Evolutionary conservation across 2,888 invertebrate species (phyloP).

Genomic region (Sturmia bella): DNA sequence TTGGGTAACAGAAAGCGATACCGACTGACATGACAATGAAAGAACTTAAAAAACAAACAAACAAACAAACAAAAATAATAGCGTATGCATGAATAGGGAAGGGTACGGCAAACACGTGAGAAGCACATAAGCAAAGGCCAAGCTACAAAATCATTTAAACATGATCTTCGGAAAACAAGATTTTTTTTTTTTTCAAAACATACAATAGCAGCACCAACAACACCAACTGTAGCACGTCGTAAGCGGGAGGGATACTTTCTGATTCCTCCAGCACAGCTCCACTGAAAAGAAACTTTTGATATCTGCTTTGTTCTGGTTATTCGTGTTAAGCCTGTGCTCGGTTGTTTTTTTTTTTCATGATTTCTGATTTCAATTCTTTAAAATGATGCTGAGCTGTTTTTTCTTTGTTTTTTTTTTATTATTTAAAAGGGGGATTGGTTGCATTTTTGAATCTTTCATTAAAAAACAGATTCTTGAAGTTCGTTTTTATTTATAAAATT

Average conservation of each 20-base stretch:
- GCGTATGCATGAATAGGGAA: constrained; percentile 16
- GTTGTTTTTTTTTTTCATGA: constrained; percentile 3
- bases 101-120: constrained; percentile 58
- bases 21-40: constrained; percentile 46
- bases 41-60: constrained; percentile 8
- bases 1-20: not conserved
- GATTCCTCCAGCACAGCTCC: constrained; percentile 3
- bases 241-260: constrained; percentile 54
- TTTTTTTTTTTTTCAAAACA: not conserved
- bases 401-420: not conserved
- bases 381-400: not conserved
- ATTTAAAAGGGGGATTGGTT: too few species aligned
- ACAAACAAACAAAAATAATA: constrained; percentile 18
- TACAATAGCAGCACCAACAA: not conserved
- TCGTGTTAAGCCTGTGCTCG: constrained; percentile 10
- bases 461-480: constrained; percentile 34
- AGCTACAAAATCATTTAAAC: constrained; percentile 47
- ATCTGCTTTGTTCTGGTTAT: constrained; percentile 17
- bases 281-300: not conserved
- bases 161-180: constrained; percentile 45
- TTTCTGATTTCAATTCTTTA: constrained; percentile 10
- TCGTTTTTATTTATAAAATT: constrained; percentile 5
- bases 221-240: constrained; percentile 1
- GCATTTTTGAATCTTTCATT: constrained; percentile 27
- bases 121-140: constrained; percentile 43